Conservation (phyloP, 2,113 vertebrate genomes). For the Trichomycterus rosablanca region DNA sequence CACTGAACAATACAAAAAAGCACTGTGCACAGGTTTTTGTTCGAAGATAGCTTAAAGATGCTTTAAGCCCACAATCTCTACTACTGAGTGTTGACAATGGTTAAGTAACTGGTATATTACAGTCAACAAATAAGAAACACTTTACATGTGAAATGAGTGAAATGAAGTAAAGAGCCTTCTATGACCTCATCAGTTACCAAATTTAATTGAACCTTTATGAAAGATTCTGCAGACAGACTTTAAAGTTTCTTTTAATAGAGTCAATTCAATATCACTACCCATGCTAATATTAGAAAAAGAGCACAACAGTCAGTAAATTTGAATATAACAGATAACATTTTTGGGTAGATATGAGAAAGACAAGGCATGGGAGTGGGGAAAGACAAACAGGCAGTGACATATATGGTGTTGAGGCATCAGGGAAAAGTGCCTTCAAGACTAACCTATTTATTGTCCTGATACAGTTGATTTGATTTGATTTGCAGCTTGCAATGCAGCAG, state of each 20-base stretch:
- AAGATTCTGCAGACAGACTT: conserved; percentile 23
- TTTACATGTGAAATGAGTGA: too few species aligned
- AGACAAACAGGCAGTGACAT: conserved; percentile 15
- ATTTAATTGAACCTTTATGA: too few species aligned
- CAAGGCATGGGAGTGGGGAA: conserved; percentile 21
- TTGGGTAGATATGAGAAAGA: conserved; percentile 41
- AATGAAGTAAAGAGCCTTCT: too few species aligned
- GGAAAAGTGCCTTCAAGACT: conserved; percentile 24
- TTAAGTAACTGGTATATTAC: too few species aligned
- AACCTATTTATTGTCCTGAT: conserved; percentile 30
- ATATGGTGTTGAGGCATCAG: conserved; percentile 6
- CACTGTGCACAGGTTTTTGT: too few species aligned
- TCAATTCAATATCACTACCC: conserved; percentile 46
- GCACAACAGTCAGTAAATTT: conserved; percentile 49
- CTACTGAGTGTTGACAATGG: too few species aligned
- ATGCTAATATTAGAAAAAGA: too few species aligned
- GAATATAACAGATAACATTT: conserved; percentile 48
- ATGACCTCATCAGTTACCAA: too few species aligned
- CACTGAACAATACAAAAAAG: too few species aligned
- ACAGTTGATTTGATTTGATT: conserved; percentile 31
- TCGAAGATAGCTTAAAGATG: too few species aligned
- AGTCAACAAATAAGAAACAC: too few species aligned
- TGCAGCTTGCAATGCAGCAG: conserved; percentile 28
- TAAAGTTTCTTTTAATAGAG: conserved; percentile 35
- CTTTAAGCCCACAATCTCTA: too few species aligned